A percentile compares a stretch with the other conserved stretches of the same genome.
Evolutionary conservation across 2,888 invertebrate species (phyloP).

Genomic region (Tetheella fluctuosa): DNA sequence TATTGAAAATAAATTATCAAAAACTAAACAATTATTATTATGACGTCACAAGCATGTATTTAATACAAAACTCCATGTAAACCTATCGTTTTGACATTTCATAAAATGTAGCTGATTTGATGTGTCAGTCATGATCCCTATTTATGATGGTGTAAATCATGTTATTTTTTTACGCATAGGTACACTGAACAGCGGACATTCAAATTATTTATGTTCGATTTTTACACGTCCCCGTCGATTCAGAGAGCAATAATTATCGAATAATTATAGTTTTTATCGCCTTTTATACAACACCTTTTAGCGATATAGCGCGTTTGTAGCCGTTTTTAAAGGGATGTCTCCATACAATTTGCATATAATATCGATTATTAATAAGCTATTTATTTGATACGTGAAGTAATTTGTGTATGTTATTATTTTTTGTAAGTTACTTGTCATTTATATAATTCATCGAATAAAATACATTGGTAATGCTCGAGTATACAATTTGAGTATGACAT

Average conservation of each 20-base stretch:
- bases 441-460: too few relatives aligned
- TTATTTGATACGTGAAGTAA: slow-evolving; percentile 20
- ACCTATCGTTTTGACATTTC: too few relatives aligned
- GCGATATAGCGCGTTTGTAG: slow-evolving; percentile 21
- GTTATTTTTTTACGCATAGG: neutral
- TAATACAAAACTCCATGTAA: too few relatives aligned
- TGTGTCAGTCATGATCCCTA: too few relatives aligned
- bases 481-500: neutral
- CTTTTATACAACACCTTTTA: slow-evolving; percentile 29
- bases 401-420: slow-evolving; percentile 15
- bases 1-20: too few relatives aligned
- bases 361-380: slow-evolving; percentile 43
- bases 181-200: neutral
- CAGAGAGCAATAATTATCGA: slow-evolving; percentile 27
- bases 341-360: slow-evolving; percentile 42
- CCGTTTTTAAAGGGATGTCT: slow-evolving; percentile 23
- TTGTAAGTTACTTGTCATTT: neutral
- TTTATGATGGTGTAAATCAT: too few relatives aligned
- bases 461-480: neutral
- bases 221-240: slow-evolving; percentile 28
- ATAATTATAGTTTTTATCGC: slow-evolving; percentile 26
- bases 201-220: neutral
- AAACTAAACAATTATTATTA: too few relatives aligned
- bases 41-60: too few relatives aligned
- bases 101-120: too few relatives aligned